phyloP scores from a whole-genome alignment of 2,888 invertebrate genomes.

The Oscheius myriophilus region DNA sequence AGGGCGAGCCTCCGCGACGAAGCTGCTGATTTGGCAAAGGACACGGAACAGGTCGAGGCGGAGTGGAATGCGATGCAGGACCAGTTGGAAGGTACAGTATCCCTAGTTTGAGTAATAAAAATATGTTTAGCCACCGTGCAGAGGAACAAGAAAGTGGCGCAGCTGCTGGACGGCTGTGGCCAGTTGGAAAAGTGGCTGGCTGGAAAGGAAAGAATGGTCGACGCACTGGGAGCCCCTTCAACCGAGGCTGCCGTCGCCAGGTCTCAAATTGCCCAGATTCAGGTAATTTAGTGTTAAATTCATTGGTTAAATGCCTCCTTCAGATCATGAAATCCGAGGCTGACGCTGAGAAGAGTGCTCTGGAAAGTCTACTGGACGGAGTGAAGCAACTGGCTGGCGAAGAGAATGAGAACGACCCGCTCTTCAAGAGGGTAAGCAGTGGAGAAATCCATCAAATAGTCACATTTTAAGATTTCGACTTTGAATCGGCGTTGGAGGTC shows the following conservation, averaged over 20 bases:
- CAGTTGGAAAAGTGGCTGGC: slow-evolving; percentile 85
- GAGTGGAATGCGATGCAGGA: slow-evolving; percentile 49
- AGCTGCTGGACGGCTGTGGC: slow-evolving; percentile 90
- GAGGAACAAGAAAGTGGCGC: slow-evolving; percentile 84
- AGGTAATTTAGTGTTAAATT: slow-evolving; percentile 4
- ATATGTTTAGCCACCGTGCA: slow-evolving; percentile 23
- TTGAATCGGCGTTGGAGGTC: slow-evolving; percentile 79
- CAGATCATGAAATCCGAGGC: slow-evolving; percentile 93
- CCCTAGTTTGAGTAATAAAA: not conserved
- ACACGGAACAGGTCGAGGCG: slow-evolving; percentile 47
- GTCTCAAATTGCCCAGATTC: slow-evolving; percentile 43
- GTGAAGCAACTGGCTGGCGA: slow-evolving; percentile 77
- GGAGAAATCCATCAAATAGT: not conserved
- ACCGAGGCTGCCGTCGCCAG: slow-evolving; percentile 85
- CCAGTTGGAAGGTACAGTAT: slow-evolving; percentile 35
- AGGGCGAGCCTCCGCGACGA: slow-evolving; percentile 42
- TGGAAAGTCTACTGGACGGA: slow-evolving; percentile 85
- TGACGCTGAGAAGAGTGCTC: slow-evolving; percentile 88
- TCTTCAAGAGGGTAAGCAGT: slow-evolving; percentile 30
- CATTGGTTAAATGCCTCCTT: not conserved
- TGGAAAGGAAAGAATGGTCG: slow-evolving; percentile 93
- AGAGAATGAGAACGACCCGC: slow-evolving; percentile 33
- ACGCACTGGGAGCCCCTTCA: slow-evolving; percentile 92
- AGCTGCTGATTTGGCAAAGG: slow-evolving; percentile 30
- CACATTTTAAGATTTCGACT: slow-evolving; percentile 70